A percentile compares a stretch with the other conserved stretches of the same genome.
Conservation (phyloP, 30 jellyfish, hydroid and myxozoan genomes). For the Pelagia noctiluca region DNA sequence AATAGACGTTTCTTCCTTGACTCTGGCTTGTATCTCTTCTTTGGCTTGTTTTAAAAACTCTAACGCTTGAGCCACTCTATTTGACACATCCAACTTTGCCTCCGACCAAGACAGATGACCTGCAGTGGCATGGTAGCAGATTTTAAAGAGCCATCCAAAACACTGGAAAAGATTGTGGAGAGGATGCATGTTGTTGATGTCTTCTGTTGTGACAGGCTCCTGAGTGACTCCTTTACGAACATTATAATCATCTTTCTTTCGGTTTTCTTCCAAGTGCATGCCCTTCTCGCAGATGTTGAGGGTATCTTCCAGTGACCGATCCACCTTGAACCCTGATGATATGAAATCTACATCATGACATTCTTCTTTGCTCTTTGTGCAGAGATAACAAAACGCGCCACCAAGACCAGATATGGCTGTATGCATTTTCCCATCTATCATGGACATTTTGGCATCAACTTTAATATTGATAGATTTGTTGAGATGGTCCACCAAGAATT, state of each 20-base stretch:
- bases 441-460: no score
- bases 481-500: no score
- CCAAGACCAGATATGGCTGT: neutral
- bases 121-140: no score
- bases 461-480: no score
- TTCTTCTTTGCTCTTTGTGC: neutral
- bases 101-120: no score
- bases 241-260: slow-evolving; percentile 3
- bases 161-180: no score
- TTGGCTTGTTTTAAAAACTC: no score
- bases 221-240: slow-evolving; percentile 16
- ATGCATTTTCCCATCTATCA: slow-evolving; percentile 12
- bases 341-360: slow-evolving; percentile 3
- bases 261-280: neutral
- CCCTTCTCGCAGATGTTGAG: slow-evolving; percentile 1
- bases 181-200: slow-evolving; percentile 23
- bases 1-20: neutral
- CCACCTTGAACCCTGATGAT: slow-evolving; percentile 17
- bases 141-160: no score
- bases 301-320: slow-evolving; percentile 20
- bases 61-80: no score
- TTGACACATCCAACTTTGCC: no score
- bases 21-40: no score
- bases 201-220: slow-evolving; percentile 23
- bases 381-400: slow-evolving; percentile 17